Percentiles rank a stretch among this genome's conserved stretches.
Conservation (phyloP, 2,797 vertebrate genomes). For the Xiphophorus birchmanni region DNA sequence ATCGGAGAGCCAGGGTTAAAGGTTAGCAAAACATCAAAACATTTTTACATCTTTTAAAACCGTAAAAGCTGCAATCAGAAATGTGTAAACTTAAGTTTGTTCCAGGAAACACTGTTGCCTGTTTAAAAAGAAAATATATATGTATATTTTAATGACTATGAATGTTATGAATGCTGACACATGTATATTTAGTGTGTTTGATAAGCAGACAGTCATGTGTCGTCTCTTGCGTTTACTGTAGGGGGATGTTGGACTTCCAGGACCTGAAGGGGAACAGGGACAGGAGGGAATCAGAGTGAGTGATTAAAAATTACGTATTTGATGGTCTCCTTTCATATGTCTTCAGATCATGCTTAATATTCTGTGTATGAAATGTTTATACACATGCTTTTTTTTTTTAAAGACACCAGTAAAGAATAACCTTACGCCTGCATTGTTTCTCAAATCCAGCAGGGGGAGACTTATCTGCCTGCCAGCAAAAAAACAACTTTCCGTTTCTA, state of each 20-base stretch:
- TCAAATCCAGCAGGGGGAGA: background rate
- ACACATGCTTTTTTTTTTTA: too few relatives aligned
- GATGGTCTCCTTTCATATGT: slow-evolving; percentile 31
- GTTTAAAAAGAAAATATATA: background rate
- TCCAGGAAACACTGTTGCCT: slow-evolving; percentile 1
- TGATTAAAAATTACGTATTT: slow-evolving; percentile 43
- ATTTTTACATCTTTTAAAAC: background rate
- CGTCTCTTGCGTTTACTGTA: slow-evolving; percentile 66
- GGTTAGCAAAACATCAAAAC: slow-evolving; percentile 72
- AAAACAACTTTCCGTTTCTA: background rate
- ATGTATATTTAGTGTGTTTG: background rate
- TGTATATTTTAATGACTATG: too few relatives aligned
- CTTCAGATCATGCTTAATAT: background rate
- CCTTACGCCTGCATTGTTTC: background rate
- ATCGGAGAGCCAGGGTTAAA: slow-evolving; percentile 89
- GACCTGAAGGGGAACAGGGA: slow-evolving; percentile 86
- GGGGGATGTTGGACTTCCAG: slow-evolving; percentile 89
- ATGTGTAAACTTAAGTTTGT: slow-evolving; percentile 23
- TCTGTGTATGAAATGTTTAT: background rate
- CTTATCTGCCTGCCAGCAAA: background rate
- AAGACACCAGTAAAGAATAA: background rate
- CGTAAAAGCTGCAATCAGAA: background rate
- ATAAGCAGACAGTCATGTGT: slow-evolving; percentile 43
- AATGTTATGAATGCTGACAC: background rate
- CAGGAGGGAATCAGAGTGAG: slow-evolving; percentile 91